Percentiles rank a stretch among this genome's conserved stretches.
Conservation (phyloP, 1,140 invertebrate species). For the Listronotus oregonensis region DNA sequence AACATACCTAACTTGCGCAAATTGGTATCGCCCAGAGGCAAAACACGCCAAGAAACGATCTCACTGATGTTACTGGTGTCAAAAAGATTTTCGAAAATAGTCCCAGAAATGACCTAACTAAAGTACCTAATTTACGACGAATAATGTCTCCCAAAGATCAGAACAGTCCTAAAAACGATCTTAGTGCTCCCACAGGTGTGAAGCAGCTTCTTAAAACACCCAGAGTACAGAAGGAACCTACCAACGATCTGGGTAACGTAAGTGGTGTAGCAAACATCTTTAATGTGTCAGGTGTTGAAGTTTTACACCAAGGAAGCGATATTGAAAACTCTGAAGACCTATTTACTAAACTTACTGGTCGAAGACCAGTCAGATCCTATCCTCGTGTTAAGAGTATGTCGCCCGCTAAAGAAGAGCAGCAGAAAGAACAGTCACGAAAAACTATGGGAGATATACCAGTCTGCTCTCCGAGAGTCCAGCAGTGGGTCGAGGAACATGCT, state of each 20-base stretch:
- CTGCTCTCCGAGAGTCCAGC: constrained; percentile 27
- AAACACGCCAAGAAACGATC: constrained; percentile 31
- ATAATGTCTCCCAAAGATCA: constrained; percentile 41
- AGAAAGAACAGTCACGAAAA: constrained; percentile 15
- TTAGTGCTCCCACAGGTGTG: constrained; percentile 39
- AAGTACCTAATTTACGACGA: constrained; percentile 53
- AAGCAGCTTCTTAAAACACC: no score
- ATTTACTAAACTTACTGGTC: constrained; percentile 49
- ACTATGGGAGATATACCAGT: constrained; percentile 29
- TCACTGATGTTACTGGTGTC: no score
- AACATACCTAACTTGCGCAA: constrained; percentile 54
- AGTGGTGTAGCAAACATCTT: constrained; percentile 56
- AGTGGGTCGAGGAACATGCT: constrained; percentile 37
- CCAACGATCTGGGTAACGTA: constrained; percentile 57
- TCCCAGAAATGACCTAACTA: constrained; percentile 56
- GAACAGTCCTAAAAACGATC: constrained; percentile 56
- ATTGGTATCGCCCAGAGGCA: constrained; percentile 48
- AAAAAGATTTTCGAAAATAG: constrained; percentile 35
- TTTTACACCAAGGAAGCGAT: constrained; percentile 46
- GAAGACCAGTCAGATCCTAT: constrained; percentile 49
- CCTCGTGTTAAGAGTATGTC: constrained; percentile 29
- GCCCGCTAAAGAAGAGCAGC: constrained; percentile 8
- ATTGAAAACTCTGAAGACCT: constrained; percentile 47
- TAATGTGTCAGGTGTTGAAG: constrained; percentile 48
- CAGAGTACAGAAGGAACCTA: constrained; percentile 34